phyloP scores from a whole-genome alignment of 2,797 vertebrate species.

The Salmo trutta region DNA sequence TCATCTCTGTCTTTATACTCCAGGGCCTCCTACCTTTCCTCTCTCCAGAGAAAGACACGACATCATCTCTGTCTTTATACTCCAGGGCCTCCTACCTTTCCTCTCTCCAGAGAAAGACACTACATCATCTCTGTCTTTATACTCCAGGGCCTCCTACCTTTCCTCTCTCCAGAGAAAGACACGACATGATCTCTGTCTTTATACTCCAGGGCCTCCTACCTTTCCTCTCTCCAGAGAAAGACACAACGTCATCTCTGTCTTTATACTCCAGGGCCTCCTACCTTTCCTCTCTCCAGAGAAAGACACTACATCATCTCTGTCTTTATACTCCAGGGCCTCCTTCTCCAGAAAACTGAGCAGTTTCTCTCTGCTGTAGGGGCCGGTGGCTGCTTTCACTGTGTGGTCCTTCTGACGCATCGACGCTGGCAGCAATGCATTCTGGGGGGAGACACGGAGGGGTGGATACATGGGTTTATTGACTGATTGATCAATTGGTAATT shows the following conservation, averaged over 20 bases:
- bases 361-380: slow-evolving; percentile 83
- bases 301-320: slow-evolving; percentile 89
- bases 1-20: too few species aligned
- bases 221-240: too few species aligned
- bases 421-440: slow-evolving; percentile 93
- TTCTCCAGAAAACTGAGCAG: slow-evolving; percentile 94
- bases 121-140: slow-evolving; percentile 91
- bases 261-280: slow-evolving; percentile 49
- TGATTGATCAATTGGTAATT: neutral
- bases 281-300: slow-evolving; percentile 97
- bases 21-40: too few species aligned
- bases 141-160: slow-evolving; percentile 85
- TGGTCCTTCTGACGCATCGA: slow-evolving; percentile 96
- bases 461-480: neutral
- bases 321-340: slow-evolving; percentile 91
- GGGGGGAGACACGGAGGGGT: slow-evolving; percentile 11
- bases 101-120: slow-evolving; percentile 94
- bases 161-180: slow-evolving; percentile 73
- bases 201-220: neutral
- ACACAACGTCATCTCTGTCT: too few species aligned
- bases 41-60: too few species aligned
- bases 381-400: slow-evolving; percentile 84
- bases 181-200: too few species aligned
- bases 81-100: too few species aligned
- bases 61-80: too few species aligned